Percentiles rank a stretch among this genome's conserved stretches.
Conservation (phyloP, 2,797 vertebrate species). For the Acrossocheilus fasciatus region DNA sequence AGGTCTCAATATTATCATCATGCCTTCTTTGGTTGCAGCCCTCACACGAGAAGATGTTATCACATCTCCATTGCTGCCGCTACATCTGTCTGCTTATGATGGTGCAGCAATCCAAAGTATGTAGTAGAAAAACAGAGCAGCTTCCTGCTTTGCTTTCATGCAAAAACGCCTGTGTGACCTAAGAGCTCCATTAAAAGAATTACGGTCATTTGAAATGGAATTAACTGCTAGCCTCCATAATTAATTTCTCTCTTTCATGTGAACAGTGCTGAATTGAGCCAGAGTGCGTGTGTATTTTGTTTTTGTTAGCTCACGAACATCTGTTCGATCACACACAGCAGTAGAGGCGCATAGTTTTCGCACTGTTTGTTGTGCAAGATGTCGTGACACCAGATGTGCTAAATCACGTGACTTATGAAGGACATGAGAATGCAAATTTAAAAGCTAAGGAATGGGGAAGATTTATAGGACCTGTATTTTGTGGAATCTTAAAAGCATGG, state of each 20-base stretch:
- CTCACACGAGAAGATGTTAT: conserved; percentile 40
- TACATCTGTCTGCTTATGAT: conserved; percentile 35
- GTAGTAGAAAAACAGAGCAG: conserved; percentile 45
- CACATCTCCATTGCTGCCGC: conserved; percentile 4
- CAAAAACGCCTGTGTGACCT: conserved; percentile 10
- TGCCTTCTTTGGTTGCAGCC: conserved; percentile 32
- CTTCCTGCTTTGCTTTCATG: conserved; percentile 26
- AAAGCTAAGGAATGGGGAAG: neutral
- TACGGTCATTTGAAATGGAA: neutral
- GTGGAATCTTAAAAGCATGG: neutral
- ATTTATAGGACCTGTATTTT: conserved; percentile 3
- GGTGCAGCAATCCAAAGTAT: conserved; percentile 54
- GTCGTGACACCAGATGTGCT: conserved; percentile 41
- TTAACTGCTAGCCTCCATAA: conserved; percentile 20
- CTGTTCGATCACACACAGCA: conserved; percentile 48
- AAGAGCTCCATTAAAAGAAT: neutral
- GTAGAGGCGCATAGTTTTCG: conserved; percentile 33
- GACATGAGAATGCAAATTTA: neutral
- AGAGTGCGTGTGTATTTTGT: conserved; percentile 48
- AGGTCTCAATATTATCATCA: conserved; percentile 33
- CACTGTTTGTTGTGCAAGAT: conserved; percentile 45
- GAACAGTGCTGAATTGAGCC: conserved; percentile 17
- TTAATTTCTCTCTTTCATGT: conserved; percentile 10
- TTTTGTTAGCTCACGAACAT: conserved; percentile 50
- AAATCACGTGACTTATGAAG: conserved; percentile 25